phyloP scores from a whole-genome alignment of 1,140 invertebrate species.

The Drosophila fuyamai region DNA sequence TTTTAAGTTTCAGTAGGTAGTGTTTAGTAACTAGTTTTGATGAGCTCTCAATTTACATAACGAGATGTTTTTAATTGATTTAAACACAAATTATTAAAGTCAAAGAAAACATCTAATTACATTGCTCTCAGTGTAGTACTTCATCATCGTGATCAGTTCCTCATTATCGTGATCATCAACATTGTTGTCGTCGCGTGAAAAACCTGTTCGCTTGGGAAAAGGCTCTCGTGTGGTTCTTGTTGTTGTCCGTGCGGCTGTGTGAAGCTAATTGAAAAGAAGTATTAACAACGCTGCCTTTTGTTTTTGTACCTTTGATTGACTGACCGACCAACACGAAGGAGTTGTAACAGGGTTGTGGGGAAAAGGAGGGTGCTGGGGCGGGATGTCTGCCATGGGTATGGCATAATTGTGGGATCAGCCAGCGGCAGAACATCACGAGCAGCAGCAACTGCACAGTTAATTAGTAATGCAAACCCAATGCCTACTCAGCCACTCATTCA shows the following conservation, averaged over 20 bases:
- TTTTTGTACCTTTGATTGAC: slow-evolving; percentile 74
- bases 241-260: slow-evolving; percentile 41
- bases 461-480: slow-evolving; percentile 76
- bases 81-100: too few relatives aligned
- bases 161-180: slow-evolving; percentile 45
- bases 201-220: slow-evolving; percentile 75
- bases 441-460: slow-evolving; percentile 54
- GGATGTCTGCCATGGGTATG: slow-evolving; percentile 66
- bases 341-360: slow-evolving; percentile 15
- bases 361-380: slow-evolving; percentile 19
- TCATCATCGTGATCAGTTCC: slow-evolving; percentile 32
- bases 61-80: too few relatives aligned
- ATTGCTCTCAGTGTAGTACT: slow-evolving; percentile 4
- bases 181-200: slow-evolving; percentile 66
- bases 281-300: slow-evolving; percentile 77
- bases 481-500: slow-evolving; percentile 54
- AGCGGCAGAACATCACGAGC: slow-evolving; percentile 33
- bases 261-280: slow-evolving; percentile 79
- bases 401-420: slow-evolving; percentile 77
- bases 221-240: slow-evolving; percentile 52
- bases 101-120: too few relatives aligned
- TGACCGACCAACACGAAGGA: slow-evolving; percentile 54
- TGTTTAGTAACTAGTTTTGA: too few relatives aligned
- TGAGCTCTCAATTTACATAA: too few relatives aligned
- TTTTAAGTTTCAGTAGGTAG: too few relatives aligned